Evolutionary conservation across 2,888 invertebrate species (phyloP).

Genomic region (Campaea margaritaria): DNA sequence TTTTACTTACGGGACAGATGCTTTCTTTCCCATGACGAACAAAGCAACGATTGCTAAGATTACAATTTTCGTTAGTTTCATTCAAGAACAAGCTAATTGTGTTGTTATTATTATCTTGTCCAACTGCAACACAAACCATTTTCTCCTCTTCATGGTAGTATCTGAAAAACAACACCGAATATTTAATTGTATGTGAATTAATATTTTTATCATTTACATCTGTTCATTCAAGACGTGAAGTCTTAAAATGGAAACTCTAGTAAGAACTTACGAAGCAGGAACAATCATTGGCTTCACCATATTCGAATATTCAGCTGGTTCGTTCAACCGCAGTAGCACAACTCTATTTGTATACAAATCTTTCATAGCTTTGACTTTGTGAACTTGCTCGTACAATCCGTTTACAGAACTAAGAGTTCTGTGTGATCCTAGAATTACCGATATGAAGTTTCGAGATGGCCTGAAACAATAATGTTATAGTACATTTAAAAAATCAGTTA

Average conservation of each 20-base stretch:
- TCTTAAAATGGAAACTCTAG: background rate
- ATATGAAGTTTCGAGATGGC: constrained; percentile 83
- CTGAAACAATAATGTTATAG: constrained; percentile 66
- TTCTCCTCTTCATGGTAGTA: constrained; percentile 59
- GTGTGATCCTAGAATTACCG: constrained; percentile 88
- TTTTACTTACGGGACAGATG: constrained; percentile 71
- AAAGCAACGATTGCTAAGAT: constrained; percentile 84
- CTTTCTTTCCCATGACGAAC: constrained; percentile 58
- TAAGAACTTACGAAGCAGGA: constrained; percentile 75
- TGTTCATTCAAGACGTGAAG: no score
- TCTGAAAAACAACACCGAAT: no score
- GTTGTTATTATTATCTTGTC: constrained; percentile 81
- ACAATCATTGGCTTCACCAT: constrained; percentile 88
- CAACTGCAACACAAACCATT: constrained; percentile 86
- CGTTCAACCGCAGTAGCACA: constrained; percentile 86
- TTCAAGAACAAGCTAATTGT: constrained; percentile 79
- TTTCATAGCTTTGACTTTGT: constrained; percentile 85
- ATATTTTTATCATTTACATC: no score
- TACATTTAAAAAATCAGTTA: constrained; percentile 10
- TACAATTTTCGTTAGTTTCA: constrained; percentile 81
- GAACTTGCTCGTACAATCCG: constrained; percentile 90
- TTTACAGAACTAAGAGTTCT: constrained; percentile 83
- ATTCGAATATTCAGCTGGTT: constrained; percentile 85
- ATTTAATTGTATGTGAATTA: no score
- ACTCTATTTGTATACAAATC: constrained; percentile 85